Base-by-base conservation (phyloP, 2,888 invertebrate genomes). In the Acronicta alni region DNA sequence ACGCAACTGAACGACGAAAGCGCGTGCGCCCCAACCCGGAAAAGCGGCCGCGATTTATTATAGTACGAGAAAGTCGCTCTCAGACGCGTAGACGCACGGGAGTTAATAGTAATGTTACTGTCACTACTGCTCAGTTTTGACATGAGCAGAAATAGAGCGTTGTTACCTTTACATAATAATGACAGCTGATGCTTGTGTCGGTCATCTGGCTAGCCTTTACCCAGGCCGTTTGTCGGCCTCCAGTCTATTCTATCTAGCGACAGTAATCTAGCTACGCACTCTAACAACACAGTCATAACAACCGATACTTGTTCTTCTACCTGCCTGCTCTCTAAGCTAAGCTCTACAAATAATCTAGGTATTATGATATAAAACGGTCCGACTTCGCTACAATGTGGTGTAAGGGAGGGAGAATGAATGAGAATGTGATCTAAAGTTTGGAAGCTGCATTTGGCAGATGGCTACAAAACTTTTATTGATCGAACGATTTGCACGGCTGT, bases 11-110 rank as follows among this genome's bases (percentile, higher is more conserved):
- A 67, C 75, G 80, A 88, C 86, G 89, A 85, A 80, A 81, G 87
- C 87, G 91, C 89, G 83, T 63, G 72, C 75, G 72, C 81, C 77
- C 79, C 82, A 87, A 90, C 90, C 91, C 90, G 92, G 92, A 92
- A 92, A 87, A 88, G 81, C 86, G 82, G 78, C 77, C 83, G 80
- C 83, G 86, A 90, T 91, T 92, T 92, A 92, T 91, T 89, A 90
- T 88, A 85, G 90, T 77, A 78, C 79, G 82, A 81, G 82, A 79
- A 81, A 80, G 81, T 80, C 81, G 81, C 77, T 75, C 80, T 83
- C 83, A 86, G 85, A 88, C 85, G 77, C 68, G 75, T 75, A 80
- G 83, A 81, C 86, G 84, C 81, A 79, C 69, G 58, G 53, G 64
- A 67, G 70, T 61, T 75, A 64, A 67, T 70, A 75, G 57, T 52